These are phyloP conservation scores for Uropetala carovei DNA, from an alignment of 2,888 invertebrate genomes.

Conservation along the genomic window DNA sequence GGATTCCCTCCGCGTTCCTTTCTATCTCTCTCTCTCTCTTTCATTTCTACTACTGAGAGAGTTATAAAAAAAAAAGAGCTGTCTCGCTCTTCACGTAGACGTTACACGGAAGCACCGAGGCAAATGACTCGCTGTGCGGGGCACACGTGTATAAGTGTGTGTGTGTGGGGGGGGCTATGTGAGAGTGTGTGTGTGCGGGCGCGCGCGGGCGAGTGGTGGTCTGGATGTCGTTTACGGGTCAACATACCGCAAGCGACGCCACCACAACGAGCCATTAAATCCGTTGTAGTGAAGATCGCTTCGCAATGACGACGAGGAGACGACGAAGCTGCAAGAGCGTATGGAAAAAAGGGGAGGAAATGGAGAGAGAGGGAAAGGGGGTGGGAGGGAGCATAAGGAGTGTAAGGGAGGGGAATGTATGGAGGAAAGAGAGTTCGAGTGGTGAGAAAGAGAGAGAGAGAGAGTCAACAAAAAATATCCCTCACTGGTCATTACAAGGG, in stretches of 20 bases:
- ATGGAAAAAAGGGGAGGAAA: no score
- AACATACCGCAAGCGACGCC: neutral
- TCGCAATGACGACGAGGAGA: neutral
- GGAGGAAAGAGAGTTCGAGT: no score
- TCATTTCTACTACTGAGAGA: neutral
- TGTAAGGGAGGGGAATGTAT: neutral
- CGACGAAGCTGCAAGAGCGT: neutral
- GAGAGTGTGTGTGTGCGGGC: neutral
- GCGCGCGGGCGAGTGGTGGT: neutral
- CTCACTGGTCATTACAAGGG: neutral
- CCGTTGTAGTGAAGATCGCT: neutral
- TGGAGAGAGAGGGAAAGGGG: neutral
- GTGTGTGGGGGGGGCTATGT: neutral
- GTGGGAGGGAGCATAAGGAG: neutral
- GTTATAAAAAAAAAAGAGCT: neutral
- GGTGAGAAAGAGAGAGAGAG: no score
- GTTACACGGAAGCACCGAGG: slow-evolving; percentile 36
- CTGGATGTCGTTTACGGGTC: slow-evolving; percentile 3
- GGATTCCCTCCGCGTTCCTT: slow-evolving; percentile 9
- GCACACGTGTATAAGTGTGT: neutral
- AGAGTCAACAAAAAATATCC: neutral
- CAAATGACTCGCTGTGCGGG: neutral
- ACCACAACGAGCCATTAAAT: neutral
- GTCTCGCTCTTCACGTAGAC: neutral
- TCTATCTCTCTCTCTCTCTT: slow-evolving; percentile 58